Evolutionary conservation across 2,888 invertebrate species (phyloP), one percentile per base, ranked within the genome.

Genomic region (Ophraella communa): DNA sequence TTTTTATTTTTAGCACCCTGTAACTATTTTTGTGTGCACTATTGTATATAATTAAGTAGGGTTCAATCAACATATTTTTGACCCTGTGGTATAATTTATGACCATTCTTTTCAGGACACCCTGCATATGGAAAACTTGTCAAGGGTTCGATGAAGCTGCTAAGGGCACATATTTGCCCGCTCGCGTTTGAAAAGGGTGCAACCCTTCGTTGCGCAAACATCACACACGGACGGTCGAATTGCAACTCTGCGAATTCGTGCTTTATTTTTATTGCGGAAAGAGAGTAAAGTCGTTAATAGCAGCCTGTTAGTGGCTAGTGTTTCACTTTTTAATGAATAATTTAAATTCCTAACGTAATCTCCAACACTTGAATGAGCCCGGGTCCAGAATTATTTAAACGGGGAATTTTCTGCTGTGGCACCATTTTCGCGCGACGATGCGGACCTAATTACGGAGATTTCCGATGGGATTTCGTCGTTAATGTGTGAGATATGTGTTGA

Each of bases 321-420:
- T 59, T 39, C 24, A 51, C 51, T 58, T 58, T 49, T 59, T 49
- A 39, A 51, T 49, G 59, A 59, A 59, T 59, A 51, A 59, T 51
- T 59, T 51, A 59, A 59, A 59, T 59, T 59, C 59, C 39, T 42
- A 24, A 42, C 59, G 51, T 51, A 59, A 59, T 51, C 59, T 51
- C 45, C 35, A n/a, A n/a, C n/a, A 39, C 14, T 49, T 21, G 39
- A 58, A 58, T 35, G 51, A 51, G 17, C 39, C 21, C 59, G 24
- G 33, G 51, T 35, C 42, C 59, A 27, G 59, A 59, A 59, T 59
- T 51, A 59, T 59, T 59, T 52, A 59, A 30, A 24, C 24, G 39
- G n/a, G n/a, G 17, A 27, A 39, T 59, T 51, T 59, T 56, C 49
- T 51, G 49, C 27, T 27, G 14, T 51, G 27, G 17, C 49, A 27